phyloP scores from a whole-genome alignment of 2,888 invertebrate species.

The Microdon myrmicae region DNA sequence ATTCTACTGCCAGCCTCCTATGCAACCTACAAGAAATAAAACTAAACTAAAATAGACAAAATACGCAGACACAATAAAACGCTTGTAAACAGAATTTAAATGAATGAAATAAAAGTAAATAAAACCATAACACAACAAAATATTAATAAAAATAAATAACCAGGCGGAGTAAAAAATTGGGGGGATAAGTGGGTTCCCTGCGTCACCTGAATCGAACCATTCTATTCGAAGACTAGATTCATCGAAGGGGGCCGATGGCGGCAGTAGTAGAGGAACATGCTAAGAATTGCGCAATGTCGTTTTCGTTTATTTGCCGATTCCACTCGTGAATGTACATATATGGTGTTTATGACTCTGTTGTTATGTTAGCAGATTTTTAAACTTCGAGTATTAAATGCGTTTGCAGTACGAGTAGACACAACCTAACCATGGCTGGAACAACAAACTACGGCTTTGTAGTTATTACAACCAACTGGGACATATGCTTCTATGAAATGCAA shows the following conservation, averaged over 20 bases:
- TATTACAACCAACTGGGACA: no score
- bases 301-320: constrained; percentile 32
- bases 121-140: constrained; percentile 6
- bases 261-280: no score
- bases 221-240: neutral
- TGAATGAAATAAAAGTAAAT: constrained; percentile 43
- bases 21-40: constrained; percentile 31
- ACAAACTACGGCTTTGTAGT: no score
- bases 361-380: no score
- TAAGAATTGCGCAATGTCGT: constrained; percentile 25
- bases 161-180: neutral
- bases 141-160: neutral
- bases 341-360: constrained; percentile 38
- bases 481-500: no score
- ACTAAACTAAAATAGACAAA: constrained; percentile 21
- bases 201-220: no score
- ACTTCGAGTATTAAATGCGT: no score
- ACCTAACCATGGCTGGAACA: no score
- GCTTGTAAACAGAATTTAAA: constrained; percentile 35
- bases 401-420: no score
- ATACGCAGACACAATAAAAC: constrained; percentile 20
- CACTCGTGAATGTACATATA: constrained; percentile 6
- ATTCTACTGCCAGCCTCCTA: constrained; percentile 7
- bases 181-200: neutral
- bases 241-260: neutral